Evolutionary conservation across 2,113 vertebrate species (phyloP).

Genomic region (Melospiza melodia): DNA sequence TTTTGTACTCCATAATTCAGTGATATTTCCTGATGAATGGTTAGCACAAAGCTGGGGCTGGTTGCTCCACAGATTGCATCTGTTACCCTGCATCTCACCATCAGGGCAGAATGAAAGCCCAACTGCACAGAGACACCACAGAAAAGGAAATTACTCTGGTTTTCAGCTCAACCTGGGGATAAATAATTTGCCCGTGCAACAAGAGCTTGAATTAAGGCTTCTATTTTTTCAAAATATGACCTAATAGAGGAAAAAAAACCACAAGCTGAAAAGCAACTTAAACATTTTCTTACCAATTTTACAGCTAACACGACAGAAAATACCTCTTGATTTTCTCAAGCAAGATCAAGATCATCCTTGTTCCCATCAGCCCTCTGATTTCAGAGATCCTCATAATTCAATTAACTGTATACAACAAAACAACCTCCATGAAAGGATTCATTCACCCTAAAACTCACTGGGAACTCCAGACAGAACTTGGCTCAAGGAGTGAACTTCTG

Average conservation of each 20-base stretch:
- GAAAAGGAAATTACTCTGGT: neutral
- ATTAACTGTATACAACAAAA: neutral
- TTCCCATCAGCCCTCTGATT: neutral
- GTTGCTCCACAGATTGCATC: constrained; percentile 35
- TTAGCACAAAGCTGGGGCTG: constrained; percentile 29
- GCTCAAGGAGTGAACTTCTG: neutral
- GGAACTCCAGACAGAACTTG: neutral
- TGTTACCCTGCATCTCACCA: constrained; percentile 20
- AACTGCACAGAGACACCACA: neutral
- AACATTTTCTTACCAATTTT: neutral
- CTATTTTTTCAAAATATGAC: neutral
- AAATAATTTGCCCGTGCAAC: neutral
- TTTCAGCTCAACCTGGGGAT: neutral
- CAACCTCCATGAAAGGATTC: neutral
- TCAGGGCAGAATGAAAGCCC: neutral
- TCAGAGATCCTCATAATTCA: neutral
- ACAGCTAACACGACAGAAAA: neutral
- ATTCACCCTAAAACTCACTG: neutral
- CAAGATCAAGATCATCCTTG: neutral
- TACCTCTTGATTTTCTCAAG: neutral
- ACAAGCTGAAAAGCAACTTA: neutral
- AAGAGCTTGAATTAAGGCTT: neutral
- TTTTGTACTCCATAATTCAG: neutral
- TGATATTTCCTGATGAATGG: constrained; percentile 36
- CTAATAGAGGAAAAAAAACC: accelerated